Percentiles rank a stretch among this genome's conserved stretches.
Conservation (phyloP, 2,888 invertebrate species). For the Biston betularia region DNA sequence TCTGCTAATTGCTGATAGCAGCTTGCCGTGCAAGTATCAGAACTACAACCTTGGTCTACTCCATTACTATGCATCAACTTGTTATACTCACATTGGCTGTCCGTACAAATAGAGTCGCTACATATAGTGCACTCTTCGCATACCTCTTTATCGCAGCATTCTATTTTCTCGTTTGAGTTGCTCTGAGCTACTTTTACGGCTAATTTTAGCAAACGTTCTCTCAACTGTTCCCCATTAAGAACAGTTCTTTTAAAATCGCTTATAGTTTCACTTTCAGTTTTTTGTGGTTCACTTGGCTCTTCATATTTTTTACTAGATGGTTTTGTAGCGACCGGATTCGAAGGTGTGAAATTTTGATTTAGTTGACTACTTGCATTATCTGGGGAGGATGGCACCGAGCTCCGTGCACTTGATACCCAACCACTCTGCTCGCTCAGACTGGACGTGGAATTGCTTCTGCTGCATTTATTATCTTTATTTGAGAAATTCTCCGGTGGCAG, state of each 20-base stretch:
- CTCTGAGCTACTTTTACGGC: conserved; percentile 81
- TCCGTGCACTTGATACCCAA: conserved; percentile 93
- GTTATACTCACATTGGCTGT: conserved; percentile 82
- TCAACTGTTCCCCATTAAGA: conserved; percentile 88
- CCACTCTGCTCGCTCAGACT: conserved; percentile 94
- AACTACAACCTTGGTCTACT: conserved; percentile 75
- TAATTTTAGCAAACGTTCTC: conserved; percentile 88
- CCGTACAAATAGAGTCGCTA: conserved; percentile 82
- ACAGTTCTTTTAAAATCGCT: conserved; percentile 80
- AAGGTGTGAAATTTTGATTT: conserved; percentile 77
- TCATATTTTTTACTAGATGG: conserved; percentile 62
- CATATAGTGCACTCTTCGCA: conserved; percentile 83
- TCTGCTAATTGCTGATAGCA: conserved; percentile 77
- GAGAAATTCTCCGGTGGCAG: conserved; percentile 80
- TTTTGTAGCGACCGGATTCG: conserved; percentile 64
- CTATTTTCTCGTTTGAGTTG: conserved; percentile 79
- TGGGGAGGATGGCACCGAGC: conserved; percentile 88
- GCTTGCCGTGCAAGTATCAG: conserved; percentile 76
- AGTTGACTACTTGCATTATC: conserved; percentile 84
- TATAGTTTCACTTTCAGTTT: conserved; percentile 68
- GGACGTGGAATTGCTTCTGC: conserved; percentile 87
- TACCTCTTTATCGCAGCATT: conserved; percentile 83
- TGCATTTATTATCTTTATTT: conserved; percentile 75
- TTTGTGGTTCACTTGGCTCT: conserved; percentile 55
- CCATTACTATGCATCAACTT: conserved; percentile 80